Base-by-base conservation (phyloP, 1,140 invertebrate species). In the Drosophila obscura region DNA sequence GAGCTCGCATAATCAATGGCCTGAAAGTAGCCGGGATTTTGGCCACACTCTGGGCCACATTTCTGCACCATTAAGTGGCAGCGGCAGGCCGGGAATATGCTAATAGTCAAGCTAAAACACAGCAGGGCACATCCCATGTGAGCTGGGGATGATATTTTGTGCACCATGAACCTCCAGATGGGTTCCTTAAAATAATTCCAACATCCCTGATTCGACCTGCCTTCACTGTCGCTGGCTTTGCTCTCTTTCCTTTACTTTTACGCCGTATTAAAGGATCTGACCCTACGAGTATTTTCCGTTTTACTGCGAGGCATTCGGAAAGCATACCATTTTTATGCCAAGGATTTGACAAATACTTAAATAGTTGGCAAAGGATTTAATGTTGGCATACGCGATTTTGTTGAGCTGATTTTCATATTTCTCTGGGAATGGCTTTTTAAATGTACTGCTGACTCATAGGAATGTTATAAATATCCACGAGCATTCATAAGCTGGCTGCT, bases 1-100 rank as follows among this genome's bases (percentile, higher is more conserved):
- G 11, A 48, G 71, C 52, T 60, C 61, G 69, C 72, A 83, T 75
- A 84, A 84, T 80, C 81, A 84, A 85, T 85, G 81, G 59, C 67
- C 65, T 73, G 41, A 56, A 73, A 28, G 62, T 67, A 65, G 63
- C 28, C 61, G 52, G 44, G 45, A 77, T 19, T 76, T 72, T 66
- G 63, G 64, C 2, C 5, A 7, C 28, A 28, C 6, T 28, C 28
- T 28, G 28, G 6, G 73, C 64, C 74, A 84, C 81, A 80, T 85
- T 84, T 84, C 67, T 85, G 31, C 31, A 35, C 11, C 31, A 35
- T 35, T 35, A 35, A 35, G 31, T 11, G 31, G 31, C 8, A 11
- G 8, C 31, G 2, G 31, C 8, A 35, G 9, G 31, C 0, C 9
- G 9, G 31, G 4, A 35, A 35, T 35, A 35, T 35, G 31, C 31